Base-by-base conservation (phyloP, 2,888 invertebrate genomes). In the Pristionchus mayeri region DNA sequence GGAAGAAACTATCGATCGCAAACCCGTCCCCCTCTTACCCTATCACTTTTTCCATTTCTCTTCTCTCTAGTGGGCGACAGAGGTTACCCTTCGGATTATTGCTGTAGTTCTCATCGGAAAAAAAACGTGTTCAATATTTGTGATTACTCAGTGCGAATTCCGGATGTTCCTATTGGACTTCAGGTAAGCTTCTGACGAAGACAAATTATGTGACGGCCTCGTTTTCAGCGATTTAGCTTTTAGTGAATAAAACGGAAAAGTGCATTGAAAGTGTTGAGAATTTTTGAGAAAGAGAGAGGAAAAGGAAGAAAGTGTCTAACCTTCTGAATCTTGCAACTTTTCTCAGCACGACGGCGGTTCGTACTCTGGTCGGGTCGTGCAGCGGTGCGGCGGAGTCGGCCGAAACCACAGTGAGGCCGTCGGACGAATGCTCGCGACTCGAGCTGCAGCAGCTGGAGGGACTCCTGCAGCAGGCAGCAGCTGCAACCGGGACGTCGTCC, bases 381-480 rank as follows among this genome's bases (percentile, higher is more conserved):
- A 95, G 90, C 95, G 91, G 85, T 95, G 95, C 11, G 98, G 98
- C 18, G 98, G 98, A 21, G 98, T 98, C 0, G 98, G 95, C 0
- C 95, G 98, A 81, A 98, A 98, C 93, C 95, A 98, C 84, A 96
- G 97, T 1, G 97, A 97, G 91, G 96, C 96, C 30, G 94, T 98
- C 81, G 95, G 81, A 24, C 44, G 81, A 82, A 24, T 82, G 80
- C 16, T 30, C n/a, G n/a, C 71, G 40, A 3, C 67, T n/a, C 40
- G 40, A 40, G 71, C 71, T 11, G 44, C 40, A 24, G 34, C 63
- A 63, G 7, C 7, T 6, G 44, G 13, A 13, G 44, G 44, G 13
- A 44, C 44, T 21, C n/a, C 37, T 27, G 34, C 34, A 37, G 37
- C 85, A 90, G 37, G 40, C n/a, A 18, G n/a, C 40, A n/a, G 44